Evolutionary conservation across 2,797 vertebrate genomes (phyloP).

Genomic region (Podarcis lilfordi): DNA sequence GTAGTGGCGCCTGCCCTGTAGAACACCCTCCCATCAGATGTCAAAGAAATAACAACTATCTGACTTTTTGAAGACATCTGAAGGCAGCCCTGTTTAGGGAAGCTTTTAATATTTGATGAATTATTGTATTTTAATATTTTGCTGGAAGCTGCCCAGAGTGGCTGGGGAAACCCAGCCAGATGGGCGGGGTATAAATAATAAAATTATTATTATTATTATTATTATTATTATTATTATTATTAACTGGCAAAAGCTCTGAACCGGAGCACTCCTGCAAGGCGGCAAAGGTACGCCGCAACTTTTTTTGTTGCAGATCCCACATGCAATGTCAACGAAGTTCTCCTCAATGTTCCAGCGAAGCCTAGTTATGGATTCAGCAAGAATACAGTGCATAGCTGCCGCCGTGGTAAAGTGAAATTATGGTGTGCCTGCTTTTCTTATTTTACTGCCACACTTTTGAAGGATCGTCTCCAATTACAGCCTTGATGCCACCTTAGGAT

Average conservation of each 20-base stretch:
- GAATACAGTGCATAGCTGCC: neutral
- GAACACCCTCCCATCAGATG: too few species aligned
- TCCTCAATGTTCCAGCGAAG: neutral
- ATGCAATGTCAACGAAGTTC: neutral
- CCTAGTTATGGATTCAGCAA: neutral
- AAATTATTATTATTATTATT: neutral
- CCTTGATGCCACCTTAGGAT: neutral
- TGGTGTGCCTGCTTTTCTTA: neutral
- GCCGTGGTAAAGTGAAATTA: neutral
- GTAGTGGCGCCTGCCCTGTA: too few species aligned
- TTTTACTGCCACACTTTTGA: neutral
- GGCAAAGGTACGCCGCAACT: neutral
- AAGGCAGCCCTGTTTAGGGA: too few species aligned
- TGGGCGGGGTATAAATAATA: too few species aligned
- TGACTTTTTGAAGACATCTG: too few species aligned
- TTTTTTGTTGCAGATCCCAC: neutral
- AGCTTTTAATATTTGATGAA: too few species aligned
- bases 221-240: neutral
- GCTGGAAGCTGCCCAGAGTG: too few species aligned
- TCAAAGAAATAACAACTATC: too few species aligned
- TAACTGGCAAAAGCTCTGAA: too few species aligned
- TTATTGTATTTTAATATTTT: too few species aligned
- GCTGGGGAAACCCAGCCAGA: too few species aligned
- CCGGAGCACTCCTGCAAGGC: neutral
- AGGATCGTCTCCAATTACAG: constrained; percentile 4